Evolutionary conservation across 2,888 invertebrate species (phyloP).

Genomic region (Aradus depressus): DNA sequence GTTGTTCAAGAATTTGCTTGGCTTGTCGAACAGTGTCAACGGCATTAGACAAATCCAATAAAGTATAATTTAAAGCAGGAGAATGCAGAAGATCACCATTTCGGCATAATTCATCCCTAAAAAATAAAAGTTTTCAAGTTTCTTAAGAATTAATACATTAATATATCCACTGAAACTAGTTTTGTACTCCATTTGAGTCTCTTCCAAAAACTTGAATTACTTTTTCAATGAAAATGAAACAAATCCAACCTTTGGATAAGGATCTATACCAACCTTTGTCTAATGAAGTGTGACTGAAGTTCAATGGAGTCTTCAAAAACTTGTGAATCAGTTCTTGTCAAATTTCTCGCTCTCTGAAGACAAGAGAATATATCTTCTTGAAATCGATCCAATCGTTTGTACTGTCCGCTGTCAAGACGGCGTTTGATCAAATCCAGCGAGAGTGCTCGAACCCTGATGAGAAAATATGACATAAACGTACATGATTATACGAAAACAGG

Average conservation of each 20-base stretch:
- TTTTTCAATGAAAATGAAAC: too few species aligned
- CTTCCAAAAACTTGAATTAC: neutral
- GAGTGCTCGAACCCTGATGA: slow-evolving; percentile 67
- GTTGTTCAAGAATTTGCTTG: slow-evolving; percentile 57
- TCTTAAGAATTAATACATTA: neutral
- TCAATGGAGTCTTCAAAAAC: slow-evolving; percentile 93
- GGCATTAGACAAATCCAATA: slow-evolving; percentile 59
- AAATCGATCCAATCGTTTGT: slow-evolving; percentile 85
- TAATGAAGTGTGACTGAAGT: slow-evolving; percentile 81
- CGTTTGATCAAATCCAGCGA: slow-evolving; percentile 89
- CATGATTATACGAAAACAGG: neutral
- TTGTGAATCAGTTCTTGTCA: slow-evolving; percentile 86
- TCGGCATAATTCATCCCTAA: slow-evolving; percentile 58
- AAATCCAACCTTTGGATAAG: too few species aligned
- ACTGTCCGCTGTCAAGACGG: slow-evolving; percentile 80
- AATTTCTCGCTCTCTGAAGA: slow-evolving; percentile 71
- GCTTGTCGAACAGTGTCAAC: slow-evolving; percentile 65
- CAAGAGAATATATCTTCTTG: slow-evolving; percentile 94
- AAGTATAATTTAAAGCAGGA: slow-evolving; percentile 72
- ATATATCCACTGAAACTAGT: neutral
- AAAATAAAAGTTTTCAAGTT: neutral
- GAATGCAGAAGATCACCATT: slow-evolving; percentile 69
- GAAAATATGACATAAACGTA: too few species aligned
- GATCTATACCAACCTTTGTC: slow-evolving; percentile 34
- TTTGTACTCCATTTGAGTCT: too few species aligned